phyloP scores from a whole-genome alignment of 2,797 vertebrate species.

The Chrysolophus pictus region DNA sequence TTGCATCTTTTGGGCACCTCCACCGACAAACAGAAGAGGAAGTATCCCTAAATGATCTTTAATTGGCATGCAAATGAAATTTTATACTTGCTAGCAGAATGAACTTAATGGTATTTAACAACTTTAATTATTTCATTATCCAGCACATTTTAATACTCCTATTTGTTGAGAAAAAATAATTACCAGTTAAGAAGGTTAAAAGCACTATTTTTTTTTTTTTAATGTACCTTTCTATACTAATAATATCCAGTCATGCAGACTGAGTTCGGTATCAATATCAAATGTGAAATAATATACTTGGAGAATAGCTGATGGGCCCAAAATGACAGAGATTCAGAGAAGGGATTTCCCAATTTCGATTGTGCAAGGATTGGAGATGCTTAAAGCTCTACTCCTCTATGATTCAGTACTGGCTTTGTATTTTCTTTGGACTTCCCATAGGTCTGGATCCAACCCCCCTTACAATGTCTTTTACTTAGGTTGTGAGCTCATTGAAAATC shows the following conservation, averaged over 20 bases:
- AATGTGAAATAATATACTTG: not conserved
- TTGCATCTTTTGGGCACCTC: not conserved
- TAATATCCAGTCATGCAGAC: not conserved
- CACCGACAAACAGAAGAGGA: not conserved
- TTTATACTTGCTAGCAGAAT: not conserved
- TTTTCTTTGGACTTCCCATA: not conserved
- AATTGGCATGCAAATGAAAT: not conserved
- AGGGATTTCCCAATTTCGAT: not conserved
- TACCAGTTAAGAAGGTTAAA: not conserved
- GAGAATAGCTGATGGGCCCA: not conserved
- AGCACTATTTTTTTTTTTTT: rapidly evolving
- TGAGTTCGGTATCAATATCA: not conserved
- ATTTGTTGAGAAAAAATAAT: not conserved
- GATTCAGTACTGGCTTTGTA: not conserved
- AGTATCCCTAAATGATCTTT: not conserved
- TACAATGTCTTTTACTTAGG: not conserved
- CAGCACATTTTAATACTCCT: not conserved
- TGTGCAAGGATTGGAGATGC: not conserved
- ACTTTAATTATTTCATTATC: not conserved
- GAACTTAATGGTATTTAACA: not conserved
- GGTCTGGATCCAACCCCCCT: not conserved
- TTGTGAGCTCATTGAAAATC: not conserved
- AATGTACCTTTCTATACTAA: not conserved
- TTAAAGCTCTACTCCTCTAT: not conserved
- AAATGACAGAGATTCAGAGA: not conserved